Evolutionary conservation across 1,140 invertebrate species (phyloP), one percentile per base, ranked within the genome.

Genomic region (Dendrolimus kikuchii): DNA sequence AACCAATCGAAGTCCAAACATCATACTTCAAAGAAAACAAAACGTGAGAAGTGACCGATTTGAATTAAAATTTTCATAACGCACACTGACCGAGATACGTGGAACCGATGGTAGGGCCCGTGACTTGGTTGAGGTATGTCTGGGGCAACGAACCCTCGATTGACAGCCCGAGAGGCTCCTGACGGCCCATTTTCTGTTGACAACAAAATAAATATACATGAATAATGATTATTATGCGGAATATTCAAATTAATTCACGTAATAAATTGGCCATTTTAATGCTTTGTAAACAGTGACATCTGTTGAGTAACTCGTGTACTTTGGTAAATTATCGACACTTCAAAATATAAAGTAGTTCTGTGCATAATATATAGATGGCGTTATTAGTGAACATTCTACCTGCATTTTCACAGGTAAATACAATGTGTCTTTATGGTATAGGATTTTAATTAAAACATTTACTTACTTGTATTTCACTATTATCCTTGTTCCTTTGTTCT

Each of bases 71-170:
- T 71, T 64, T 71, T 74, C 66, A 71, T 74, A 77, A 73, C 72
- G 67, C 63, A 75, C 77, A 83, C 79, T 85, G 68, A 82, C 79
- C 79, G 73, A 68, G 68, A 79, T 80, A 85, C 77, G 75, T 67
- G 68, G 77, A 81, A 76, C 71, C 65, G 65, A 73, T 66, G 51
- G 69, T 51, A 5, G 67, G 49, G 42, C 53, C 64, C 72, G 79
- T 79, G 72, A 81, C 72, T 72, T 80, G 79, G 57, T 64, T 78
- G 49, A 64, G 53, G 62, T 51, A 60, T 52, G 74, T 57, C 58
- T 74, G 62, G 65, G 68, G 64, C 69, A 73, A 63, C 66, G 77
- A 71, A 64, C 68, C 62, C 57, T 74, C 78, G 59, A 64, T 57
- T 49, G 69, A 53, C 46, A 68, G 51, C 49, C 62, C 64, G 52